These are phyloP conservation scores for Corella eumyota DNA, from an alignment of 23 tunicate species.

Conservation along the genomic window DNA sequence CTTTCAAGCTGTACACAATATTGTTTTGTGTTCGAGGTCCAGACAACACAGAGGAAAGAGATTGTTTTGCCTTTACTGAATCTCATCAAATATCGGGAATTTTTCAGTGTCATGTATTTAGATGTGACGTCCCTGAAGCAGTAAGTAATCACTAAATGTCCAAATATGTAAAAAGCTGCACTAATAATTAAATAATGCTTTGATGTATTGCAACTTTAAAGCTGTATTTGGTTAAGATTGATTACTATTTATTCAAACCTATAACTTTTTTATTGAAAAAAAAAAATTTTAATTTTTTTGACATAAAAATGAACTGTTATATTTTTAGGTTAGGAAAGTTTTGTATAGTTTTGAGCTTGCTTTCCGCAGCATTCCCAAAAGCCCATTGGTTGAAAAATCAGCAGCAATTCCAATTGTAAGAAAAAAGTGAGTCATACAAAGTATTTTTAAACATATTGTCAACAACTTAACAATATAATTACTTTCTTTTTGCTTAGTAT, in stretches of 20 bases:
- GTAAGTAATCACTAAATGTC: constrained; percentile 14
- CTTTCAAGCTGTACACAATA: constrained; percentile 46
- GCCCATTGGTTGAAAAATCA: constrained; percentile 11
- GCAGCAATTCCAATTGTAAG: too few relatives aligned
- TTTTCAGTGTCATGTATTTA: constrained; percentile 81
- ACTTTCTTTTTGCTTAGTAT: not conserved
- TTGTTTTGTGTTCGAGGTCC: constrained; percentile 55
- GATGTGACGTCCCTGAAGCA: constrained; percentile 86
- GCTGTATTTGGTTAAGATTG: not conserved
- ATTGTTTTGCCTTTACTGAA: constrained; percentile 86
- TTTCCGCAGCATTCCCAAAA: constrained; percentile 64
- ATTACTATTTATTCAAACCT: not conserved
- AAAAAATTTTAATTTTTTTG: too few relatives aligned
- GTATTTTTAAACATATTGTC: not conserved
- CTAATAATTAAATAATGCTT: too few relatives aligned
- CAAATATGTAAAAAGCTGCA: too few relatives aligned
- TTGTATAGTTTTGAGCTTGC: constrained; percentile 69
- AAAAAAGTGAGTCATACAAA: too few relatives aligned
- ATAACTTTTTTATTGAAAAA: too few relatives aligned
- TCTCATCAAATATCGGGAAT: constrained; percentile 44
- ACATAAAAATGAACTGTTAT: not conserved
- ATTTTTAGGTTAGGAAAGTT: constrained; percentile 61
- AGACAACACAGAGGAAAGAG: constrained; percentile 27
- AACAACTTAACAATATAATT: not conserved
- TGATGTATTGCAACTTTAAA: not conserved